Percentiles rank a stretch among this genome's conserved stretches.
phyloP scores from a whole-genome alignment of 2,888 invertebrate species.

The Dinocampus coccinellae region DNA sequence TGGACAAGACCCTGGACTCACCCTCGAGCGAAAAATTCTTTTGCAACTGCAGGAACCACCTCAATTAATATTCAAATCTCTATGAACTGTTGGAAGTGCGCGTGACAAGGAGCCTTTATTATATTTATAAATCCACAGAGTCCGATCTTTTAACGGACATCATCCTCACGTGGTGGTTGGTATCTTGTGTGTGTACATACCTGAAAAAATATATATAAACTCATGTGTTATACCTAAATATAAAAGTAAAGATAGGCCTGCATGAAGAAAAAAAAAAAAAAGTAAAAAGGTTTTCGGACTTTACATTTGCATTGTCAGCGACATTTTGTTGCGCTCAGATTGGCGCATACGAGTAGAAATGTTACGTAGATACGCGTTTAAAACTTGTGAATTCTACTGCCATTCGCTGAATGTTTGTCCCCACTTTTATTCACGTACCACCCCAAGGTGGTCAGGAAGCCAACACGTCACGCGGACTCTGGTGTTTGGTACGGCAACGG shows the following conservation, averaged over 20 bases:
- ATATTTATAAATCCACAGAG: slow-evolving; percentile 27
- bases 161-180: slow-evolving; percentile 1
- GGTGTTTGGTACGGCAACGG: background rate
- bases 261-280: background rate
- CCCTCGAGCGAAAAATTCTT: slow-evolving; percentile 47
- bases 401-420: background rate
- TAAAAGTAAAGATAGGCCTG: no score
- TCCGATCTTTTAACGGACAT: slow-evolving; percentile 35
- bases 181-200: background rate
- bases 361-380: background rate
- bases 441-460: slow-evolving; percentile 33
- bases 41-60: slow-evolving; percentile 45
- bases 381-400: background rate
- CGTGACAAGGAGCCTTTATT: slow-evolving; percentile 25
- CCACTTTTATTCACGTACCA: background rate
- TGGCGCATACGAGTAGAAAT: background rate
- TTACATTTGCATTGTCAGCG: slow-evolving; percentile 17
- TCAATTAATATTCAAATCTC: slow-evolving; percentile 66
- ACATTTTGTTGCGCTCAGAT: background rate
- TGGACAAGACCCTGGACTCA: slow-evolving; percentile 42
- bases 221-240: background rate
- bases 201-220: background rate
- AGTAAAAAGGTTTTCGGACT: background rate
- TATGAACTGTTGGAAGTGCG: slow-evolving; percentile 49
- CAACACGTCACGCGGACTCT: slow-evolving; percentile 15